phyloP scores from a whole-genome alignment of 2,113 vertebrate species.

The Crotalus helleri region DNA sequence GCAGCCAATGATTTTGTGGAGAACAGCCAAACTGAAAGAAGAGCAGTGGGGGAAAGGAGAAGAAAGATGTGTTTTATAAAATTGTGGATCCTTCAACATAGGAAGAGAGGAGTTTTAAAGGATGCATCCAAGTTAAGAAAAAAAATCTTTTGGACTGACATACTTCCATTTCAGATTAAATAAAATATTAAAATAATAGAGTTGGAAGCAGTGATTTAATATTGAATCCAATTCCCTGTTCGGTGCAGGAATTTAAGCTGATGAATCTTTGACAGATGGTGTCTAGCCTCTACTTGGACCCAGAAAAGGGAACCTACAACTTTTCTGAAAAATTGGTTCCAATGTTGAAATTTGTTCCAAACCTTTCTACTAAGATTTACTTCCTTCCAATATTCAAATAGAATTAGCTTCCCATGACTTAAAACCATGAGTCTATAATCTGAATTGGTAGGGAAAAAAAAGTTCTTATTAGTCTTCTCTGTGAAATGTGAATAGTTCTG shows the following conservation, averaged over 20 bases:
- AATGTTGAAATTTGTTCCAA: not conserved
- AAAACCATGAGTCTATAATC: not conserved
- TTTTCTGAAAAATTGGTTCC: not conserved
- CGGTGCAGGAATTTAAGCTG: not conserved
- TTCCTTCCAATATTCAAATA: not conserved
- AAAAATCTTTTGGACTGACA: not conserved
- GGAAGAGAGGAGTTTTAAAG: not conserved
- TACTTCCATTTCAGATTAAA: not conserved
- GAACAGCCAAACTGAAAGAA: constrained; percentile 12
- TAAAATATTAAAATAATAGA: not conserved
- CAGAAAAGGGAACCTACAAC: not conserved
- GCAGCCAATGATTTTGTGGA: constrained; percentile 52
- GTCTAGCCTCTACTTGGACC: not conserved
- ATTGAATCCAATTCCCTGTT: not conserved
- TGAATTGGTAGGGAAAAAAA: not conserved
- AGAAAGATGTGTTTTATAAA: not conserved
- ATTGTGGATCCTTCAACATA: not conserved
- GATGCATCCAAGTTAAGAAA: not conserved
- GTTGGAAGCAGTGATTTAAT: not conserved
- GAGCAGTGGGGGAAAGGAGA: not conserved
- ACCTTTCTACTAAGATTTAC: not conserved
- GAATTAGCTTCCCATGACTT: not conserved
- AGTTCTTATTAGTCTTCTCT: not conserved
- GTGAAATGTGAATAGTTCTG: not conserved
- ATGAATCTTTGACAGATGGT: not conserved